Evolutionary conservation across 53 echinoderm and acorn worm species (phyloP).

Genomic region (Holothuria leucospilota): DNA sequence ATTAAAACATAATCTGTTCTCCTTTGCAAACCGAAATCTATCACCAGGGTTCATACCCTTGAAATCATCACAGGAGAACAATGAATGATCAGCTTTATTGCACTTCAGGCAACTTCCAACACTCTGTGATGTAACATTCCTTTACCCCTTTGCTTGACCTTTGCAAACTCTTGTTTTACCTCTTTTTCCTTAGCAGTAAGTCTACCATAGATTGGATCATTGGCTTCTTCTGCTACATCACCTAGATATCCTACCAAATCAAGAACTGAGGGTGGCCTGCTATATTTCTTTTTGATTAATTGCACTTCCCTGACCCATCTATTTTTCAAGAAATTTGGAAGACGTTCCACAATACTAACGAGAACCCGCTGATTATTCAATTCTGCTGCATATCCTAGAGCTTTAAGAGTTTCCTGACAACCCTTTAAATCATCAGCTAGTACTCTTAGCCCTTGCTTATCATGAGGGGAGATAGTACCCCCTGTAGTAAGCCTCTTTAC

Average conservation of each 20-base stretch:
- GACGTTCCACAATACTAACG: constrained; percentile 4
- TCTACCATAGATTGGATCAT: no score
- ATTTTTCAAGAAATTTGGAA: constrained; percentile 30
- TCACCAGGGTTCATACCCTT: constrained; percentile 48
- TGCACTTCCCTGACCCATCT: constrained; percentile 54
- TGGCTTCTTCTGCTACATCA: no score
- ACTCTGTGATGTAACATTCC: neutral
- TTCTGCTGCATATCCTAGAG: constrained; percentile 51
- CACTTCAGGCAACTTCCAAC: constrained; percentile 40
- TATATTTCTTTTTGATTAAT: neutral
- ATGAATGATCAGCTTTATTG: constrained; percentile 47
- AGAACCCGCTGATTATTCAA: constrained; percentile 47
- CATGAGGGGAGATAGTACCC: constrained; percentile 26
- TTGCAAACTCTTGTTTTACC: no score
- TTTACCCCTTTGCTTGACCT: no score
- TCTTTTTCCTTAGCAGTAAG: no score
- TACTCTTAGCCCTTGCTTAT: constrained; percentile 30
- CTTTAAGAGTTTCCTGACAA: constrained; percentile 43
- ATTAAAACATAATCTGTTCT: constrained; percentile 61
- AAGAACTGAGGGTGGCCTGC: neutral
- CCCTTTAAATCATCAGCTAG: constrained; percentile 53
- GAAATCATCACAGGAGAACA: constrained; percentile 58
- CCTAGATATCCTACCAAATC: neutral
- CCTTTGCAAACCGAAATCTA: constrained; percentile 48
- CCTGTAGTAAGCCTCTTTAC: constrained; percentile 57